phyloP scores from a whole-genome alignment of 92 coral and sea anemone genomes.

The Siderastrea radians region DNA sequence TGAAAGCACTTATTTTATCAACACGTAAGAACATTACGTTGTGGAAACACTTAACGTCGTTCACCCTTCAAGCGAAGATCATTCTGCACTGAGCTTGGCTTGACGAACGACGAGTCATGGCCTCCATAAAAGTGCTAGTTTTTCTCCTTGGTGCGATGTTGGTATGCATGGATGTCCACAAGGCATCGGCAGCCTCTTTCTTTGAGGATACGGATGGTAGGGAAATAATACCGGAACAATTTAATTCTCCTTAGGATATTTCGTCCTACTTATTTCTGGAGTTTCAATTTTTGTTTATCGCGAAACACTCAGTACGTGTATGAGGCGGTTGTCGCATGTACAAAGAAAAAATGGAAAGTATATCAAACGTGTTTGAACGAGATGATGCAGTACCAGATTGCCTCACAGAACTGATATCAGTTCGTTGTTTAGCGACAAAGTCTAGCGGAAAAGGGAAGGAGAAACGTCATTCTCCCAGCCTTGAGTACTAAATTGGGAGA shows the following conservation, averaged over 20 bases:
- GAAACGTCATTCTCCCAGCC: background rate
- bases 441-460: no score
- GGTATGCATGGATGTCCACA: conserved; percentile 11
- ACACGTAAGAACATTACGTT: conserved; percentile 5
- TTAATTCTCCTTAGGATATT: background rate
- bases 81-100: background rate
- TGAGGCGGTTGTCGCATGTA: no score
- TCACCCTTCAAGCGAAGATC: background rate
- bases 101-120: conserved; percentile 6
- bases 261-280: background rate
- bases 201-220: conserved; percentile 32
- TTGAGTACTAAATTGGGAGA: background rate
- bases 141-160: conserved; percentile 5
- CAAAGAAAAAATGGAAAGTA: no score
- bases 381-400: background rate
- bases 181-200: conserved; percentile 14
- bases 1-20: background rate
- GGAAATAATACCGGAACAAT: background rate
- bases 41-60: background rate
- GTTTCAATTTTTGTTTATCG: background rate
- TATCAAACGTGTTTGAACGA: no score
- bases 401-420: no score
- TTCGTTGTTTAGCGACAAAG: no score
- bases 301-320: no score
- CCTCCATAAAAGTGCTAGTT: conserved; percentile 22